Percentiles rank a stretch among this genome's conserved stretches.
phyloP scores from a whole-genome alignment of 2,888 invertebrate genomes.

The Nymphalis c-album region DNA sequence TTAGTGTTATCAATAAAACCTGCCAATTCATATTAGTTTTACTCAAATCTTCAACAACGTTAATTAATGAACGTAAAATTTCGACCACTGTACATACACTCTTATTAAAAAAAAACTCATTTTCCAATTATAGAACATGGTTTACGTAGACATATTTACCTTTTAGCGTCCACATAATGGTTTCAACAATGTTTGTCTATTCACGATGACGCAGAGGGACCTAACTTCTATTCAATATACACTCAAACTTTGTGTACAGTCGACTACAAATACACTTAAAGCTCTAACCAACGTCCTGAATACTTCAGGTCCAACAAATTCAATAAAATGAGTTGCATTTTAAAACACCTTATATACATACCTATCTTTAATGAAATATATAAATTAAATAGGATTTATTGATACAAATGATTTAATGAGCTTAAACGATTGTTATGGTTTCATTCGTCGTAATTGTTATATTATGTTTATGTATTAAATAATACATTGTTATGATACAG shows the following conservation, averaged over 20 bases:
- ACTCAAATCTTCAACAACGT: too few relatives aligned
- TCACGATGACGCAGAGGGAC: conserved; percentile 6
- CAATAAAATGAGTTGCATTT: not conserved
- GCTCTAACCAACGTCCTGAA: not conserved
- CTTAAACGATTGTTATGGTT: conserved; percentile 5
- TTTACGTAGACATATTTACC: not conserved
- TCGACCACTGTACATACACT: too few relatives aligned
- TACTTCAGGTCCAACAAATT: not conserved
- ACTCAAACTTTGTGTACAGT: not conserved
- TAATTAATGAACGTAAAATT: too few relatives aligned
- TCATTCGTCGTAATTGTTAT: conserved; percentile 3
- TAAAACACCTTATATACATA: too few relatives aligned
- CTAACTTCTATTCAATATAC: conserved; percentile 10
- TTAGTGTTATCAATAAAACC: too few relatives aligned
- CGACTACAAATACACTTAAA: not conserved
- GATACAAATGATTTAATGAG: not conserved
- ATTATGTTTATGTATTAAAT: too few relatives aligned
- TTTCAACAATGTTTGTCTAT: conserved; percentile 1
- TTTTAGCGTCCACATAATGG: not conserved
- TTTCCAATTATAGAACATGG: not conserved
- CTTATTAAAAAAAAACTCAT: too few relatives aligned
- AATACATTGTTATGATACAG: too few relatives aligned
- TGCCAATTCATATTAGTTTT: too few relatives aligned
- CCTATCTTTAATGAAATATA: not conserved
- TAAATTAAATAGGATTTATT: not conserved